These are phyloP conservation scores for Ypsolopha sequella DNA, from an alignment of 2,888 invertebrate species.

Conservation along the genomic window DNA sequence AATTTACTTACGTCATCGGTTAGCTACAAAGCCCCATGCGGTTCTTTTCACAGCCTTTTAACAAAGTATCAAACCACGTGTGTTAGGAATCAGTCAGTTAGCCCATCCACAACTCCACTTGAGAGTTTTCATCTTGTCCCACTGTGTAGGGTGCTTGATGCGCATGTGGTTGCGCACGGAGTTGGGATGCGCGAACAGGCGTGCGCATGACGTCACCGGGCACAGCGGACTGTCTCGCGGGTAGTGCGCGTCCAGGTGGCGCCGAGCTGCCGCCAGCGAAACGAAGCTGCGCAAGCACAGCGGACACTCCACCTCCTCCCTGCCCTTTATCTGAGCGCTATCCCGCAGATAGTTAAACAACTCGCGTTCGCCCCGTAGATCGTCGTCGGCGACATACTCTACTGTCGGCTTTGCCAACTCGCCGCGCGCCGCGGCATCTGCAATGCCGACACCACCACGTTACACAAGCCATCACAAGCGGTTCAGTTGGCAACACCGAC, in stretches of 20 bases:
- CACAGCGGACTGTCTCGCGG: constrained; percentile 87
- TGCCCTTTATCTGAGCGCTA: constrained; percentile 10
- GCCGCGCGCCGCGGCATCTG: constrained; percentile 62
- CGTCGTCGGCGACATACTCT: constrained; percentile 38
- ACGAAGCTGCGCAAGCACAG: constrained; percentile 78
- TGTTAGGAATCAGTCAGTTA: constrained; percentile 15
- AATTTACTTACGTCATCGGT: constrained; percentile 20
- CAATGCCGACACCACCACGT: constrained; percentile 69
- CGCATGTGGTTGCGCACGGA: constrained; percentile 91
- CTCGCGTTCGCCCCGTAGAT: constrained; percentile 29
- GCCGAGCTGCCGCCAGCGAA: constrained; percentile 76
- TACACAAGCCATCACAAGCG: constrained; percentile 21
- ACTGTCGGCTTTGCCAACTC: constrained; percentile 29
- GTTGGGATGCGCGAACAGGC: constrained; percentile 85
- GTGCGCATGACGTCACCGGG: constrained; percentile 81
- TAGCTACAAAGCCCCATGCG: constrained; percentile 12
- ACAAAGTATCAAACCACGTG: constrained; percentile 1
- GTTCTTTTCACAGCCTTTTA: constrained; percentile 33
- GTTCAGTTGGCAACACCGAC: constrained; percentile 46
- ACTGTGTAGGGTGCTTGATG: constrained; percentile 83
- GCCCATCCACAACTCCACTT: constrained; percentile 77
- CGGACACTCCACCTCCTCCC: constrained; percentile 71
- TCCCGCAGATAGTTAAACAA: constrained; percentile 24
- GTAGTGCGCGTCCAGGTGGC: constrained; percentile 86
- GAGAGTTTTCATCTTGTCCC: constrained; percentile 87